A percentile compares a stretch with the other conserved stretches of the same genome.
These are phyloP conservation scores for Sipha flava DNA, from an alignment of 1,140 invertebrate genomes.

Conservation along the genomic window DNA sequence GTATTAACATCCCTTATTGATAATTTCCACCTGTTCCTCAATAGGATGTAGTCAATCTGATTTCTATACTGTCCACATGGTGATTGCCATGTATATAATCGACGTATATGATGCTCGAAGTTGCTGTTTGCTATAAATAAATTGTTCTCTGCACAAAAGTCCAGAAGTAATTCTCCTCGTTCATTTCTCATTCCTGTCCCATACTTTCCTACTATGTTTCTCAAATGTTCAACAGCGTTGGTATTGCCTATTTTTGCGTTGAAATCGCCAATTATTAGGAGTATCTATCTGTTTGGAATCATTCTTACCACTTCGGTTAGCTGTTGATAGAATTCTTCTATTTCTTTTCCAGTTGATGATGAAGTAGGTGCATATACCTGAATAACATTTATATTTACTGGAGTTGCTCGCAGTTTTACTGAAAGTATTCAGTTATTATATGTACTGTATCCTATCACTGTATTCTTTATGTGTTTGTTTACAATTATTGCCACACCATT, in stretches of 20 bases:
- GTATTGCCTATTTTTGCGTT: conserved; percentile 4
- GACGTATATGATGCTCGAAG: conserved; percentile 36
- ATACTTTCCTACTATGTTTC: conserved; percentile 22
- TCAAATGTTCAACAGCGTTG: not conserved
- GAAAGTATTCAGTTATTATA: not conserved
- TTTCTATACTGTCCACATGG: conserved; percentile 34
- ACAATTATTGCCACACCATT: not conserved
- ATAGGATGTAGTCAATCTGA: conserved; percentile 36
- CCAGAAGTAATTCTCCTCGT: conserved; percentile 27
- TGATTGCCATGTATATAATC: conserved; percentile 37
- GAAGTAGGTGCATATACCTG: conserved; percentile 32
- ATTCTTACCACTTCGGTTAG: conserved; percentile 11
- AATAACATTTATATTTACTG: conserved; percentile 25
- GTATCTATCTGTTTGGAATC: not conserved
- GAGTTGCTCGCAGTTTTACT: not conserved
- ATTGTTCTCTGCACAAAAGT: conserved; percentile 20
- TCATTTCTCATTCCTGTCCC: conserved; percentile 36
- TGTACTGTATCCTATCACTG: not conserved
- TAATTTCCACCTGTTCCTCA: conserved; percentile 11
- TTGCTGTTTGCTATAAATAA: conserved; percentile 30
- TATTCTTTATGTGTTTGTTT: not conserved
- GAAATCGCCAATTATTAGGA: not conserved
- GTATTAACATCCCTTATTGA: conserved; percentile 28
- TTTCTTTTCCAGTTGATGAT: conserved; percentile 2
- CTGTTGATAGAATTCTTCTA: conserved; percentile 26